Evolutionary conservation across 2,113 vertebrate species (phyloP).

Genomic region (Xenus cinereus): DNA sequence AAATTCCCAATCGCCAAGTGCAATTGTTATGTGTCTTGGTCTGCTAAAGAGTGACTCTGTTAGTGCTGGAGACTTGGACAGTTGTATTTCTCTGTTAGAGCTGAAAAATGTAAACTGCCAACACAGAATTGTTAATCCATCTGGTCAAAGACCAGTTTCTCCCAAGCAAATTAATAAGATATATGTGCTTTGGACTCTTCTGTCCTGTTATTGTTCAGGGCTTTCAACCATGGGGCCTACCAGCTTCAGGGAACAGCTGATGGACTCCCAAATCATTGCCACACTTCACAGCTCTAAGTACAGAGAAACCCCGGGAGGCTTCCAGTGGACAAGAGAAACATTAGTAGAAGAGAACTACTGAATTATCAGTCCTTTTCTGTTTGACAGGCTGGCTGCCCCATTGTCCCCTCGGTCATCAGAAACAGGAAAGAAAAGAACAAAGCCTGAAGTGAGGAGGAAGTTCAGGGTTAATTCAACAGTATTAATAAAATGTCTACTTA

Average conservation of each 20-base stretch:
- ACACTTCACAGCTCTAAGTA: background rate
- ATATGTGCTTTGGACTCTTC: background rate
- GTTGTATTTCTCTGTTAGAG: background rate
- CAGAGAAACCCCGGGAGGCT: background rate
- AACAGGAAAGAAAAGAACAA: background rate
- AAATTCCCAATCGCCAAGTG: background rate
- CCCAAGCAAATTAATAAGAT: background rate
- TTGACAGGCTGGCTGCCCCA: background rate
- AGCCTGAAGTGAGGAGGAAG: background rate
- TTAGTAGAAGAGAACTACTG: background rate
- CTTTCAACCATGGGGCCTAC: background rate
- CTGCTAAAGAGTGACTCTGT: background rate
- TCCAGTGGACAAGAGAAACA: background rate
- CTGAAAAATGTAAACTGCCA: background rate
- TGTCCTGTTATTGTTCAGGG: background rate
- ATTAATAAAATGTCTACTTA: background rate
- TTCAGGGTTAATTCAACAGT: background rate
- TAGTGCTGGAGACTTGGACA: background rate
- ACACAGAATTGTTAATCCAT: background rate
- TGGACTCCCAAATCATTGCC: background rate
- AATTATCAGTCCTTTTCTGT: background rate
- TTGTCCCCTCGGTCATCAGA: background rate
- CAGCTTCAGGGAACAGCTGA: background rate
- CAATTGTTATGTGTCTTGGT: background rate
- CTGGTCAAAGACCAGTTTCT: background rate